Conservation (phyloP, 2,797 vertebrate species). For the Lophotriccus pileatus region DNA sequence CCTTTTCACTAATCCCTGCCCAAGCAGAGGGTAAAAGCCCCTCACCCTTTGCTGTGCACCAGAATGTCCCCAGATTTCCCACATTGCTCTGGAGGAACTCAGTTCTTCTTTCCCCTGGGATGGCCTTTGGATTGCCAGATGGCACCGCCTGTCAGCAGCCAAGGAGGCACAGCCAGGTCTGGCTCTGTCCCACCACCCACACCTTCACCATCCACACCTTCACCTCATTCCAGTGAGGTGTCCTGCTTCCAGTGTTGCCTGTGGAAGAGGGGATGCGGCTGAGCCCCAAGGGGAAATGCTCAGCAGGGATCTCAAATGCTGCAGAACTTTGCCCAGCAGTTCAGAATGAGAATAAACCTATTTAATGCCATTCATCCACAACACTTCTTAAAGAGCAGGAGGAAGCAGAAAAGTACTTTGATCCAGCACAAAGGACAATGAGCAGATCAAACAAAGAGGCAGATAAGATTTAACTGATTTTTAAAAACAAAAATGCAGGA, state of each 20-base stretch:
- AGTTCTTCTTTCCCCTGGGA: not conserved
- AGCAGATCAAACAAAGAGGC: not conserved
- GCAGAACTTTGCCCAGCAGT: not conserved
- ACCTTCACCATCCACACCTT: not conserved
- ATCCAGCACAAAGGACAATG: not conserved
- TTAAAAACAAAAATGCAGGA: too few species aligned
- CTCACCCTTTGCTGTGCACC: not conserved
- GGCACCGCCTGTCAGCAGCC: not conserved
- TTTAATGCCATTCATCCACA: not conserved
- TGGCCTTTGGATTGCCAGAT: not conserved
- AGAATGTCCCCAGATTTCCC: not conserved
- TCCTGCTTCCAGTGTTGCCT: not conserved
- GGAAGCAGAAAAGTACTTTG: not conserved
- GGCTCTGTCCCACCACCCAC: not conserved
- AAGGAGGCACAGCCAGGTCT: not conserved
- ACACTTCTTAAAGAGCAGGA: accelerated
- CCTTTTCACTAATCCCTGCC: not conserved
- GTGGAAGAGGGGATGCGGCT: not conserved
- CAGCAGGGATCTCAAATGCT: not conserved
- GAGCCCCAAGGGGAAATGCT: accelerated
- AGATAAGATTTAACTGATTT: not conserved
- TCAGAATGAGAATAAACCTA: accelerated
- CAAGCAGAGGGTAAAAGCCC: not conserved
- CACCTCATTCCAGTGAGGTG: not conserved
- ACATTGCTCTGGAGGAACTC: accelerated